A percentile compares a stretch with the other conserved stretches of the same genome.
These are phyloP conservation scores for Eleginops maclovinus DNA, from an alignment of 2,113 vertebrate genomes.

Conservation along the genomic window DNA sequence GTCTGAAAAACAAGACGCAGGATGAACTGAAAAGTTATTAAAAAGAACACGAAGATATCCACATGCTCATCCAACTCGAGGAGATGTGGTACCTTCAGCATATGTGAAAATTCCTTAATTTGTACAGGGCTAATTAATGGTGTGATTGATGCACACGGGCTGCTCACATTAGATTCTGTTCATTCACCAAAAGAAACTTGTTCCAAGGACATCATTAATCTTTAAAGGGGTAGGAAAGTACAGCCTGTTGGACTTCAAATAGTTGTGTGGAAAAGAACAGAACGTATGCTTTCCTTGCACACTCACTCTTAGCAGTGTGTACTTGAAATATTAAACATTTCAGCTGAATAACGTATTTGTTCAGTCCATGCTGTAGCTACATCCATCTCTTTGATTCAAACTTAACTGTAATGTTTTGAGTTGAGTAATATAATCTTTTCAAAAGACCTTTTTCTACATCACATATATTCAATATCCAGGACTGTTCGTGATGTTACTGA, in stretches of 20 bases:
- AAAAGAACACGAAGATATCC: slow-evolving; percentile 8
- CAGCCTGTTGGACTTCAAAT: slow-evolving; percentile 30
- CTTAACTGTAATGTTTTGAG: not conserved
- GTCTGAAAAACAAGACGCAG: not conserved
- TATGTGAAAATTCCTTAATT: slow-evolving; percentile 40
- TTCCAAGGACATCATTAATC: slow-evolving; percentile 66
- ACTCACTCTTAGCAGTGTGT: not conserved
- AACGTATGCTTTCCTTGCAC: not conserved
- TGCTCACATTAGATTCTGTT: slow-evolving; percentile 57
- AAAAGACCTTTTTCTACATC: not conserved
- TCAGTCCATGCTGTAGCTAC: not conserved
- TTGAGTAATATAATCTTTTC: not conserved
- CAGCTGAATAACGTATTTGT: not conserved
- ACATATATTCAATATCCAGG: not conserved
- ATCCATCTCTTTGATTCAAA: not conserved
- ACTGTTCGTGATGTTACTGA: not conserved
- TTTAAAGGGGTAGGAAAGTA: slow-evolving; percentile 53
- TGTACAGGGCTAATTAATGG: slow-evolving; percentile 55
- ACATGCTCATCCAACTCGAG: not conserved
- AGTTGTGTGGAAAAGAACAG: slow-evolving; percentile 27
- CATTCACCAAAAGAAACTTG: slow-evolving; percentile 46
- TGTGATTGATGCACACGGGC: slow-evolving; percentile 56
- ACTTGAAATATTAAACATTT: not conserved
- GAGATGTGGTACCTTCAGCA: not conserved
- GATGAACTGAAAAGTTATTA: not conserved